phyloP scores from a whole-genome alignment of 2,797 vertebrate species.

The Anas bahamensis region DNA sequence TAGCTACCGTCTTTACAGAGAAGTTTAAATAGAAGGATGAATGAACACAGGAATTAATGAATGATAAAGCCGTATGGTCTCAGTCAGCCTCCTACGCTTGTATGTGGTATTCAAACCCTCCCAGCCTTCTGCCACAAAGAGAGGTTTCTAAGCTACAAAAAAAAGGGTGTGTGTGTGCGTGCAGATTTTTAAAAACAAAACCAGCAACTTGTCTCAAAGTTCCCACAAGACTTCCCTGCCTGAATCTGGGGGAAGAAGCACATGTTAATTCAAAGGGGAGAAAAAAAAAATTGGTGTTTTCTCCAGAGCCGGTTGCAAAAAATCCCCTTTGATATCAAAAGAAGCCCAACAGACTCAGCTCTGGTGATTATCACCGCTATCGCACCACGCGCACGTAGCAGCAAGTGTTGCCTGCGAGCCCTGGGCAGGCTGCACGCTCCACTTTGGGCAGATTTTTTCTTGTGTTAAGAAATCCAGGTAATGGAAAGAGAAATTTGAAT shows the following conservation, averaged over 20 bases:
- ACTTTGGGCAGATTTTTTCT: too few relatives aligned
- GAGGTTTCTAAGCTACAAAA: constrained; percentile 59
- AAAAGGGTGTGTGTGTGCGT: not conserved
- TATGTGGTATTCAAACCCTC: constrained; percentile 57
- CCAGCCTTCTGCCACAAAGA: constrained; percentile 65
- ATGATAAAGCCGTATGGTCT: constrained; percentile 75
- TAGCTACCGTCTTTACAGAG: constrained; percentile 69
- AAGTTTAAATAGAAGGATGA: constrained; percentile 77
- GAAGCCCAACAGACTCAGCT: fast-evolving
- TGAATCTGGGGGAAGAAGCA: not conserved
- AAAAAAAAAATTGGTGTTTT: fast-evolving
- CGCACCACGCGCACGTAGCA: not conserved
- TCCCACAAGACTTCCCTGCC: not conserved
- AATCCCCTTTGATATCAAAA: fast-evolving
- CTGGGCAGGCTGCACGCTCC: not conserved
- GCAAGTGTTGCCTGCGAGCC: not conserved
- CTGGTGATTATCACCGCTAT: not conserved
- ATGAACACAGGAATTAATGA: constrained; percentile 77
- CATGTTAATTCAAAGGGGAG: not conserved
- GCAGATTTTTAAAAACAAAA: constrained; percentile 30
- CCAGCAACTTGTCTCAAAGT: not conserved
- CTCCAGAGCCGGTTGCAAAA: not conserved
- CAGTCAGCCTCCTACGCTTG: constrained; percentile 63
- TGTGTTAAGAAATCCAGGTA: not conserved
- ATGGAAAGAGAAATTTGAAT: not conserved